A percentile compares a stretch with the other conserved stretches of the same genome.
Conservation (phyloP, 2,888 invertebrate genomes). For the Amphipyra tragopoginis region DNA sequence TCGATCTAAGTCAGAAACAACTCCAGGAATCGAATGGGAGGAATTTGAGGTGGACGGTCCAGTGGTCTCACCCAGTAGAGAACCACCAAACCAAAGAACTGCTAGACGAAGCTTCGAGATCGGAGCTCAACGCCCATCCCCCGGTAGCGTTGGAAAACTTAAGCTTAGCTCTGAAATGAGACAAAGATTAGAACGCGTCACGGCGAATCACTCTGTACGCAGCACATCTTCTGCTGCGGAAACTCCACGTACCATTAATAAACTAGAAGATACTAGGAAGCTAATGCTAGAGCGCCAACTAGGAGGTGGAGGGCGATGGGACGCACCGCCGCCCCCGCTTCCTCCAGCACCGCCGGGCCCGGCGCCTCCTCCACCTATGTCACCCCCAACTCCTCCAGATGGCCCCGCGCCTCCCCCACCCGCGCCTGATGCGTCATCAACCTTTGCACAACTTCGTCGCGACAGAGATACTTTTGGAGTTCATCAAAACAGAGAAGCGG, state of each 20-base stretch:
- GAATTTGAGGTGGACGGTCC: constrained; percentile 94
- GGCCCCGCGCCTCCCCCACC: constrained; percentile 91
- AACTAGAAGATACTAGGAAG: constrained; percentile 96
- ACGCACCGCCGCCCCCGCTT: constrained; percentile 92
- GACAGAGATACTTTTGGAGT: constrained; percentile 93
- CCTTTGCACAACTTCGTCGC: constrained; percentile 92
- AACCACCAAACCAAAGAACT: constrained; percentile 81
- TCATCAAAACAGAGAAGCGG: constrained; percentile 91
- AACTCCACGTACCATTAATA: constrained; percentile 93
- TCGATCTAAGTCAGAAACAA: constrained; percentile 82
- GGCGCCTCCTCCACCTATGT: constrained; percentile 91
- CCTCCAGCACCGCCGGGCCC: constrained; percentile 90
- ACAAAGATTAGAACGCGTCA: constrained; percentile 96
- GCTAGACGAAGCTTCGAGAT: constrained; percentile 93
- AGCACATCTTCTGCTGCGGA: constrained; percentile 93
- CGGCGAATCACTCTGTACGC: constrained; percentile 96
- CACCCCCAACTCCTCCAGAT: constrained; percentile 90
- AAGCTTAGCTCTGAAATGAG: constrained; percentile 98
- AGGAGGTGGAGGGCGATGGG: constrained; percentile 91
- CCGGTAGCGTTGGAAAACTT: constrained; percentile 96
- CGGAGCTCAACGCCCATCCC: constrained; percentile 94
- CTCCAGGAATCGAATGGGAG: constrained; percentile 94
- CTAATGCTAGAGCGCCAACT: constrained; percentile 96
- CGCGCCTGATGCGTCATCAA: constrained; percentile 88
- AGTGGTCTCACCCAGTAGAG: constrained; percentile 78